Conservation (phyloP, 2,888 invertebrate genomes). For the Heliconius sara region DNA sequence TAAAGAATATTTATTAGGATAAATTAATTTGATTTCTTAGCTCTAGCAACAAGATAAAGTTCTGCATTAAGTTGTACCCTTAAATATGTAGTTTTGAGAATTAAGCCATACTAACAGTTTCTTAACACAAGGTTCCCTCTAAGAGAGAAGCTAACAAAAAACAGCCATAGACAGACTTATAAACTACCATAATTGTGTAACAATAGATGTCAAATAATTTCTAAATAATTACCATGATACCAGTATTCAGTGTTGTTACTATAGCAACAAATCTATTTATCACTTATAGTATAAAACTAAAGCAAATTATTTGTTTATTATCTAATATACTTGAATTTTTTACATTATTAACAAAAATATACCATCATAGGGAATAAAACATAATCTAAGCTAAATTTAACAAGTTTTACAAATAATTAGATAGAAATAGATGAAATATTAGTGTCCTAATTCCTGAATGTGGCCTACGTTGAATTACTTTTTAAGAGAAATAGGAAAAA, state of each 20-base stretch:
- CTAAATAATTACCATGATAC: not conserved
- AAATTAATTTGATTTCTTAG: too few relatives aligned
- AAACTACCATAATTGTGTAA: not conserved
- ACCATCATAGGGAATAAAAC: not conserved
- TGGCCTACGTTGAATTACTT: not conserved
- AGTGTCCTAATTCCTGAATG: not conserved
- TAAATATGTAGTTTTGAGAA: too few relatives aligned
- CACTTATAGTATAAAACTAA: not conserved
- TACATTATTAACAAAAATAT: not conserved
- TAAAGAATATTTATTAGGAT: too few relatives aligned
- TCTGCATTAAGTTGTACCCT: too few relatives aligned
- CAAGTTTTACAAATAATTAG: not conserved
- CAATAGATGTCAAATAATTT: not conserved
- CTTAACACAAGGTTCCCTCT: not conserved
- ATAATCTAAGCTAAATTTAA: not conserved
- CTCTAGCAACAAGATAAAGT: too few relatives aligned
- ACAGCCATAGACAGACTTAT: not conserved
- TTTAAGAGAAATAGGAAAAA: not conserved
- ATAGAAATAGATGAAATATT: not conserved
- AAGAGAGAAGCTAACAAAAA: not conserved
- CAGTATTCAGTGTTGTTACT: not conserved
- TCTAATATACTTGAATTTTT: not conserved
- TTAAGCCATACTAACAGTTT: too few relatives aligned
- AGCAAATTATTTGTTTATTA: not conserved
- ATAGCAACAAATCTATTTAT: conserved; percentile 23